phyloP scores from a whole-genome alignment of 2,888 invertebrate species.

The Chorisops tibialis region DNA sequence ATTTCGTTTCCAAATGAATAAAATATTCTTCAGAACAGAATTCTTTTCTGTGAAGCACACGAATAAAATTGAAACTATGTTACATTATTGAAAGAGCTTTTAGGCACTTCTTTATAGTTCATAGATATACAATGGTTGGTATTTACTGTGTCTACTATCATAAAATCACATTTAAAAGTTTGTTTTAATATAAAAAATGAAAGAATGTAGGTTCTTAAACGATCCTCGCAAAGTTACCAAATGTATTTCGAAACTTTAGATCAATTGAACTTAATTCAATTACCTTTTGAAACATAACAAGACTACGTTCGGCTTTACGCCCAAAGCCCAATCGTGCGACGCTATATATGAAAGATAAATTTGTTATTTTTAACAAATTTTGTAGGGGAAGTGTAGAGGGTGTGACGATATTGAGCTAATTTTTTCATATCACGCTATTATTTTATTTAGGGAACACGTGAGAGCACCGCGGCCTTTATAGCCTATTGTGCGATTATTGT shows the following conservation, averaged over 20 bases:
- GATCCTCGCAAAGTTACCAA: not conserved
- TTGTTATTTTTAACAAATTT: too few relatives aligned
- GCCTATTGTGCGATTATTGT: too few relatives aligned
- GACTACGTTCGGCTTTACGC: too few relatives aligned
- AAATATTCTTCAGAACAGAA: slow-evolving; percentile 27
- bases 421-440: too few relatives aligned
- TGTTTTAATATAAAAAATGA: not conserved
- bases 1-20: slow-evolving; percentile 21
- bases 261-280: slow-evolving; percentile 30
- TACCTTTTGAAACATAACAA: too few relatives aligned
- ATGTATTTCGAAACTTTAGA: slow-evolving; percentile 17
- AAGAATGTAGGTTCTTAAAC: slow-evolving; percentile 3
- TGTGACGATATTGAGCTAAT: too few relatives aligned
- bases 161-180: slow-evolving; percentile 7
- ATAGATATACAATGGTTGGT: not conserved
- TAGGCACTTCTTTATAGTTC: not conserved
- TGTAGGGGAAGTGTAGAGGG: too few relatives aligned
- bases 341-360: too few relatives aligned
- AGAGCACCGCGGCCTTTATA: too few relatives aligned
- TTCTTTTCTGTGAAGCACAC: slow-evolving; percentile 17
- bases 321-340: too few relatives aligned
- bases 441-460: too few relatives aligned
- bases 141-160: too few relatives aligned
- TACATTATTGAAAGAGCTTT: slow-evolving; percentile 22
- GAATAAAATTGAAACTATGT: slow-evolving; percentile 19